These are phyloP conservation scores for Capricornis sumatraensis DNA, from an alignment of 2,113 vertebrate species.

Conservation along the genomic window DNA sequence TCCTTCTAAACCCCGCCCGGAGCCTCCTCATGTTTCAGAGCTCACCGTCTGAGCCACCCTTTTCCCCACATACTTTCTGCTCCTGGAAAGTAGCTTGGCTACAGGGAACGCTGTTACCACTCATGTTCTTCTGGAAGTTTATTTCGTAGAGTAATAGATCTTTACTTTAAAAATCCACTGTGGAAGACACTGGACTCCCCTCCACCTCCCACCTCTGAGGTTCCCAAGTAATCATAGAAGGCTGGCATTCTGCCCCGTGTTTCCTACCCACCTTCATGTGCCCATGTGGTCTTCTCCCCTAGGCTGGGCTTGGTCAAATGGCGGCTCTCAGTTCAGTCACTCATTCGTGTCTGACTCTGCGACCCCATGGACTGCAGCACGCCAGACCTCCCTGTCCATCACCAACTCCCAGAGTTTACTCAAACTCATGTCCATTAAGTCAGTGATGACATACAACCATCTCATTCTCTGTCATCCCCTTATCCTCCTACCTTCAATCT, in stretches of 20 bases:
- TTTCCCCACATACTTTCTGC: background rate
- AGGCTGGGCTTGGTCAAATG: background rate
- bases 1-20: background rate
- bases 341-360: accelerated
- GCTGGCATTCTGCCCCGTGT: background rate
- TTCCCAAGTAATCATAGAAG: accelerated
- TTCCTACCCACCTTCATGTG: accelerated
- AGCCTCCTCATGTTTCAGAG: background rate
- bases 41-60: background rate
- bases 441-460: background rate
- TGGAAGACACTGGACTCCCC: background rate
- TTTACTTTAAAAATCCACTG: background rate
- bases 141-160: background rate
- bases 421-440: background rate
- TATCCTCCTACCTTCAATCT: background rate
- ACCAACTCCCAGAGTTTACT: background rate
- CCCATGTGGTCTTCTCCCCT: background rate
- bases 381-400: background rate
- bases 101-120: background rate
- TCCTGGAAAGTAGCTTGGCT: background rate
- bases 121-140: background rate
- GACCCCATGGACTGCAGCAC: background rate
- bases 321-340: background rate
- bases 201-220: background rate
- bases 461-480: background rate